A percentile compares a stretch with the other conserved stretches of the same genome.
Conservation (phyloP, 2,888 invertebrate species). For the Caenorhabditis sp. region DNA sequence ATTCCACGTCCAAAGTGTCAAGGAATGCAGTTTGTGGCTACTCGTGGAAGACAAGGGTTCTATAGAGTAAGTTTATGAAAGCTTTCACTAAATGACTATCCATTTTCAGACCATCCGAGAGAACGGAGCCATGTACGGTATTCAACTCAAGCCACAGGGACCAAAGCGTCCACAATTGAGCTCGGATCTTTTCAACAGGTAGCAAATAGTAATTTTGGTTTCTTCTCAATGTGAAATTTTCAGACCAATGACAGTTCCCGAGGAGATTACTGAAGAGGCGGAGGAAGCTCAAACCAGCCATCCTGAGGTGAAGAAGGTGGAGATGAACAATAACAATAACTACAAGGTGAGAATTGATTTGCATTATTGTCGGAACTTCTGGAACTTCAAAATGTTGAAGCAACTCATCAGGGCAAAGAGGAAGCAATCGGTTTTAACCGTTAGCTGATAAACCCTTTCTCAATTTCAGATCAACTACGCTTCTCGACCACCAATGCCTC, state of each 20-base stretch:
- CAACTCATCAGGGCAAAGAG: no score
- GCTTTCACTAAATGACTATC: neutral
- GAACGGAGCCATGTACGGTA: conserved; percentile 78
- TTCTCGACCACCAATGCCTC: conserved; percentile 54
- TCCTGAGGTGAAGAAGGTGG: conserved; percentile 42
- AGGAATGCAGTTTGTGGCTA: conserved; percentile 82
- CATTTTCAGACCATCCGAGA: conserved; percentile 78
- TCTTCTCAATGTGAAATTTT: neutral
- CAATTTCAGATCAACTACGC: conserved; percentile 44
- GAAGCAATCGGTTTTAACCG: no score
- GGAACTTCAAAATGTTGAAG: no score
- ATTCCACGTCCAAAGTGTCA: conserved; percentile 82
- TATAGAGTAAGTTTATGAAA: conserved; percentile 74
- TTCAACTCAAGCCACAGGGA: conserved; percentile 76
- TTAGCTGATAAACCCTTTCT: neutral
- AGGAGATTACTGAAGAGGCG: conserved; percentile 58
- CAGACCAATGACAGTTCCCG: conserved; percentile 64
- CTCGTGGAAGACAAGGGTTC: conserved; percentile 81
- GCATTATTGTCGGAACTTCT: no score
- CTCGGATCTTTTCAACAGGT: conserved; percentile 67
- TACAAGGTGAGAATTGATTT: conserved; percentile 38
- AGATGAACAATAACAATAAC: conserved; percentile 60
- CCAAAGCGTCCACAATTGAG: conserved; percentile 75
- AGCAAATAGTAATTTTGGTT: neutral
- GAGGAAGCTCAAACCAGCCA: conserved; percentile 55